These are phyloP conservation scores for Pachypanchax playfairii DNA, from an alignment of 2,113 vertebrate genomes.

Conservation along the genomic window DNA sequence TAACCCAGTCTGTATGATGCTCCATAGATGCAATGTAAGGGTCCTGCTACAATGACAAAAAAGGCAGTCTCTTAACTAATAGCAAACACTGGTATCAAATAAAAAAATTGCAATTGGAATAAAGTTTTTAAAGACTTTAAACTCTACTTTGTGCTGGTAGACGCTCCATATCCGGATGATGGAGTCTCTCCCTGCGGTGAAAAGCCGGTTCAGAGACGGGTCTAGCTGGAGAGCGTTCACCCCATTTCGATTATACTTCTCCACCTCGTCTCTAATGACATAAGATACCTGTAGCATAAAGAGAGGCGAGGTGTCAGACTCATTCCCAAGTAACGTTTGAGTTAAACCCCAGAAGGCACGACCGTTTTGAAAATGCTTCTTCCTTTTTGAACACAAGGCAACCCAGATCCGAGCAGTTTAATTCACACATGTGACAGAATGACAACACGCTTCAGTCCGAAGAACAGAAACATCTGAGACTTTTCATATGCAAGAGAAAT, in stretches of 20 bases:
- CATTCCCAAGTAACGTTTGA: background rate
- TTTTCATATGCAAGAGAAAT: background rate
- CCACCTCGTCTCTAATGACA: conserved; percentile 97
- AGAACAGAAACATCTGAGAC: background rate
- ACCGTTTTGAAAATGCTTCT: background rate
- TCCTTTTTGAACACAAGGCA: background rate
- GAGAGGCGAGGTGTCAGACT: conserved; percentile 3
- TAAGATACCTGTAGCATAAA: conserved; percentile 88
- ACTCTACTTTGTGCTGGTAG: conserved; percentile 94
- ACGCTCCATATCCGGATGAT: conserved; percentile 99
- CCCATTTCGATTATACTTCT: conserved; percentile 96
- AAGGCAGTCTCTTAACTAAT: background rate
- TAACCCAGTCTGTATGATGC: conserved; percentile 99
- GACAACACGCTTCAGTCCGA: rapidly evolving
- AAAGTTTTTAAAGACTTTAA: background rate
- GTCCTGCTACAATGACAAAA: conserved; percentile 86
- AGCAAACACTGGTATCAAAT: background rate
- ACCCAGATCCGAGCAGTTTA: background rate
- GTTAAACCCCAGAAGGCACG: conserved; percentile 2
- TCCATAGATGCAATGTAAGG: conserved; percentile 99
- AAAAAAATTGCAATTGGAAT: background rate
- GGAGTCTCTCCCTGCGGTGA: conserved; percentile 95
- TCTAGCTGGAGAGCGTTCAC: conserved; percentile 97
- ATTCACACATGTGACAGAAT: too few relatives aligned
- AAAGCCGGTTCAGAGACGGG: conserved; percentile 92